phyloP scores from a whole-genome alignment of 2,797 vertebrate genomes.

The Clarias laeviceps region DNA sequence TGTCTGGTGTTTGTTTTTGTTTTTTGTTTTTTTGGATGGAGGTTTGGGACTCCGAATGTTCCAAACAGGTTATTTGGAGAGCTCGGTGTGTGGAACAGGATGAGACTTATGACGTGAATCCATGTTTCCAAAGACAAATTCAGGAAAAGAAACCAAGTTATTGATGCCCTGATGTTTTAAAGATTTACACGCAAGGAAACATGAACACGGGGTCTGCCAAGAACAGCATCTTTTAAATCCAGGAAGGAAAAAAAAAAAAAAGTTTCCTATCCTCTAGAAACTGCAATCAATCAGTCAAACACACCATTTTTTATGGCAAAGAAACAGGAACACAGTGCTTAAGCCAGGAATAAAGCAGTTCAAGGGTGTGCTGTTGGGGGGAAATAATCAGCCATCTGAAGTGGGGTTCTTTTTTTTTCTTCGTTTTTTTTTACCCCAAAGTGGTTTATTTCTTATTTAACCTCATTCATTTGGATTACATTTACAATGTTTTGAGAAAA shows the following conservation, averaged over 20 bases:
- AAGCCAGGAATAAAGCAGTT: background rate
- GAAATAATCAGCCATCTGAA: background rate
- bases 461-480: background rate
- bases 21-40: background rate
- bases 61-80: slow-evolving; percentile 10
- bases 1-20: too few relatives aligned
- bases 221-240: background rate
- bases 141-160: background rate
- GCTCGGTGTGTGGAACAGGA: slow-evolving; percentile 10
- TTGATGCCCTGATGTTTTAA: background rate
- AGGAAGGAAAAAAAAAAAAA: background rate
- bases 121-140: background rate
- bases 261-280: background rate
- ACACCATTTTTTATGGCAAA: background rate
- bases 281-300: background rate
- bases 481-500: too few relatives aligned
- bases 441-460: background rate
- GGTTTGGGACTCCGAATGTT: background rate
- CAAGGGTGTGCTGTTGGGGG: background rate
- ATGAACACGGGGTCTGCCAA: background rate
- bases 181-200: background rate
- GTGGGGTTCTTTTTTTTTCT: too few relatives aligned
- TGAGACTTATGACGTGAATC: background rate
- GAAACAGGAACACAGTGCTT: background rate
- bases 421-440: background rate